Base-by-base conservation (phyloP, 2,113 vertebrate species). In the Trogon surrucura region DNA sequence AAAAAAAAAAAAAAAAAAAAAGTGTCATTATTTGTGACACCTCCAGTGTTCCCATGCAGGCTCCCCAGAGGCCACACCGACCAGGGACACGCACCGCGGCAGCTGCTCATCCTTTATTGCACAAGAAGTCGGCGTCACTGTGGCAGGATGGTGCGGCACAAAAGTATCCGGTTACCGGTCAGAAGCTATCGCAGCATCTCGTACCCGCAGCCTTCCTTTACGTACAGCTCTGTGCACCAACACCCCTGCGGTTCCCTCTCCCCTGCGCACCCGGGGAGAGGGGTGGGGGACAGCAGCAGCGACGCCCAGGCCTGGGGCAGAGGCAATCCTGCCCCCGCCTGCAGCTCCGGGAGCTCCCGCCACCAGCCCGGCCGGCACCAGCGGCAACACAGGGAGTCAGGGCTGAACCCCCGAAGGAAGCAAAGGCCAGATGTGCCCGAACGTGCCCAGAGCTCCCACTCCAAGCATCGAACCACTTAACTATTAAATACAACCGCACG, bases 31-130 rank as follows among this genome's bases (percentile, higher is more conserved):
- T 11, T 74, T n/a, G 10, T 4, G 7, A 27, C n/a, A 4, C 26
- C 1, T 0, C 44, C 34, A 36, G 41, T 41, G 14, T 47, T 56
- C 65, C 64, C 1, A 0, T n/a, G 2, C 22, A 6, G 32, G 11
- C 36, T 2, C 26, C 16, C 21, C 18, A 2, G 10, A 3, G 7
- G 47, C 29, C 30, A 9, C 67, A 45, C 18, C 2, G 2, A 53
- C 10, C 79, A 48, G 79, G 60, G 19, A 95, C 81, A 30, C 62
- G 14, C 54, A 32, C 67, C 69, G 7, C 11, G 91, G 91, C 78
- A 92, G 97, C 98, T 98, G 98, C 96, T 96, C 82, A 97, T 69
- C 50, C 2, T 98, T 98, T 98, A 98, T 98, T 98, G 98, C 98
- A 98, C 98, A 94, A 95, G 95, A 97, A 97, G 93, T 92, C 50